phyloP scores from a whole-genome alignment of 2,888 invertebrate species.

The Stomorhina lunata region DNA sequence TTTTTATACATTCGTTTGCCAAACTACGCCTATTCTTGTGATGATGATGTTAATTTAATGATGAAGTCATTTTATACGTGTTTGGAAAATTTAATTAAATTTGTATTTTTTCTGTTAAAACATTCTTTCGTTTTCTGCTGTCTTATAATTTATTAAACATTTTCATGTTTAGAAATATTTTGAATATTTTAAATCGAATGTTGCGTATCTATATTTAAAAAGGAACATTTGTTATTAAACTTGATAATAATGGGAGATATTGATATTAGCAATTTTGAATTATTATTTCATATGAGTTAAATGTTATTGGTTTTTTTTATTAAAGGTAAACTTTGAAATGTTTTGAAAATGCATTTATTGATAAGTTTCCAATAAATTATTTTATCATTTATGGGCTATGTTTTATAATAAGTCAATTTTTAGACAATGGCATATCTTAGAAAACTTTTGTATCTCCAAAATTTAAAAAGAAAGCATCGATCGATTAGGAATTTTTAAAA shows the following conservation, averaged over 20 bases:
- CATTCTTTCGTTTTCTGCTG: not conserved
- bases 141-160: slow-evolving; percentile 1
- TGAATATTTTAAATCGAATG: not conserved
- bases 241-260: not conserved
- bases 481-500: no score
- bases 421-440: no score
- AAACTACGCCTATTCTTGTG: slow-evolving; percentile 4
- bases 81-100: slow-evolving; percentile 18
- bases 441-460: no score
- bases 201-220: not conserved
- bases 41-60: not conserved
- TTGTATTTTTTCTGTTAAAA: not conserved
- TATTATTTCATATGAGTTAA: no score
- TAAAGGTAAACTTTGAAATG: no score
- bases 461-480: no score
- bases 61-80: slow-evolving; percentile 36
- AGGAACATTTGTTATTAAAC: not conserved
- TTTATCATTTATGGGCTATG: no score
- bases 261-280: no score
- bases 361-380: no score
- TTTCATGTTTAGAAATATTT: not conserved
- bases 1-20: not conserved
- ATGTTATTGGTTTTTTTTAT: no score
- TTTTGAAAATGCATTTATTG: no score
- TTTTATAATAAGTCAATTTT: no score